These are phyloP conservation scores for Caretta caretta DNA, from an alignment of 2,113 vertebrate genomes.

Conservation along the genomic window DNA sequence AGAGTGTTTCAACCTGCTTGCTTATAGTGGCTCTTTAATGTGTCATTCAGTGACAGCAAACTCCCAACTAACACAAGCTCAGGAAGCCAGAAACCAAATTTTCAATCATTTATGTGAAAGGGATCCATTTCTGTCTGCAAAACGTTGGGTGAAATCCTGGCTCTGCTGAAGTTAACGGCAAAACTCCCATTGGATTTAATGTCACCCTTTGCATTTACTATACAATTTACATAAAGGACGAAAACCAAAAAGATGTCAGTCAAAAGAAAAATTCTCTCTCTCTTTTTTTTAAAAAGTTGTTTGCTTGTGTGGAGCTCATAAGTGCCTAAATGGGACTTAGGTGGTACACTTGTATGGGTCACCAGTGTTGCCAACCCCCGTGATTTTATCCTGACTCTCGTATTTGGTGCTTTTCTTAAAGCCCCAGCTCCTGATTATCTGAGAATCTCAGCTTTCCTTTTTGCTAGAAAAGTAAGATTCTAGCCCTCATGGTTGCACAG, in stretches of 20 bases:
- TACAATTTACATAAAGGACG: neutral
- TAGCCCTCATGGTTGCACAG: neutral
- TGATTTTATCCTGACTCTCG: slow-evolving; percentile 18
- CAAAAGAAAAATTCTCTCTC: neutral
- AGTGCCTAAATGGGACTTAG: slow-evolving; percentile 8
- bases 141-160: neutral
- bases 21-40: neutral
- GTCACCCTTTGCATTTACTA: neutral
- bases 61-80: neutral
- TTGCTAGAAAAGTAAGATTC: neutral
- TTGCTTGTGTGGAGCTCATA: neutral
- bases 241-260: neutral
- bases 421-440: neutral
- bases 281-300: neutral
- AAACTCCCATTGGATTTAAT: neutral
- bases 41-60: neutral
- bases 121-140: neutral
- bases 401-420: neutral
- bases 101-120: neutral
- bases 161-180: neutral
- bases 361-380: neutral
- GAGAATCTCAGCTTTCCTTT: neutral
- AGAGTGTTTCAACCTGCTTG: neutral
- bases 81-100: neutral
- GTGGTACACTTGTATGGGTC: neutral